Evolutionary conservation across 2,888 invertebrate genomes (phyloP).

Genomic region (Drosophila bunnanda): DNA sequence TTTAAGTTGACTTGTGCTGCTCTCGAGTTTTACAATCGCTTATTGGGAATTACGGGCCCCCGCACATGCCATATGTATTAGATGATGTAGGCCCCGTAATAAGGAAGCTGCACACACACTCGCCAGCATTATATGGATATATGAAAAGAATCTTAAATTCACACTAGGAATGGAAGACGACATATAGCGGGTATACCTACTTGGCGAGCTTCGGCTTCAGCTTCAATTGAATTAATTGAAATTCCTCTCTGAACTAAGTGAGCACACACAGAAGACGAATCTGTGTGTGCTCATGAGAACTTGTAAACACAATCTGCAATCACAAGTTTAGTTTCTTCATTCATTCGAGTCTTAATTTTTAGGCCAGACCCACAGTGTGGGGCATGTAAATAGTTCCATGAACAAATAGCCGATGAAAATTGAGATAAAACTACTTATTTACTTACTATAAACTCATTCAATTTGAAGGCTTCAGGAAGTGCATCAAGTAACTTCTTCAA

Average conservation of each 20-base stretch:
- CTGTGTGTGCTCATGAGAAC: constrained; percentile 30
- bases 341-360: constrained; percentile 20
- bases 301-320: constrained; percentile 33
- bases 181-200: constrained; percentile 41
- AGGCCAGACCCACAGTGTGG: constrained; percentile 23
- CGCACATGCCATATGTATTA: constrained; percentile 49
- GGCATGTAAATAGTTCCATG: neutral
- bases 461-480: neutral
- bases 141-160: constrained; percentile 55
- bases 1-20: constrained; percentile 67
- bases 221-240: constrained; percentile 84
- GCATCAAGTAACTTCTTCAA: neutral
- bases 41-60: constrained; percentile 45
- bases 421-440: neutral
- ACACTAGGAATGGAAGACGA: constrained; percentile 47
- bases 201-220: constrained; percentile 50
- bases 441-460: neutral
- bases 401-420: neutral
- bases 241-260: constrained; percentile 74
- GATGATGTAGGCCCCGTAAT: constrained; percentile 71
- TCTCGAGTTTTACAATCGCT: constrained; percentile 64
- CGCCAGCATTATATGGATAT: constrained; percentile 1
- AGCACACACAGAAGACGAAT: constrained; percentile 35
- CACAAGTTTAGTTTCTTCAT: constrained; percentile 32
- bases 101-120: constrained; percentile 64